Percentiles rank a stretch among this genome's conserved stretches.
Evolutionary conservation across 2,797 vertebrate genomes (phyloP).

Genomic region (Podarcis lilfordi): DNA sequence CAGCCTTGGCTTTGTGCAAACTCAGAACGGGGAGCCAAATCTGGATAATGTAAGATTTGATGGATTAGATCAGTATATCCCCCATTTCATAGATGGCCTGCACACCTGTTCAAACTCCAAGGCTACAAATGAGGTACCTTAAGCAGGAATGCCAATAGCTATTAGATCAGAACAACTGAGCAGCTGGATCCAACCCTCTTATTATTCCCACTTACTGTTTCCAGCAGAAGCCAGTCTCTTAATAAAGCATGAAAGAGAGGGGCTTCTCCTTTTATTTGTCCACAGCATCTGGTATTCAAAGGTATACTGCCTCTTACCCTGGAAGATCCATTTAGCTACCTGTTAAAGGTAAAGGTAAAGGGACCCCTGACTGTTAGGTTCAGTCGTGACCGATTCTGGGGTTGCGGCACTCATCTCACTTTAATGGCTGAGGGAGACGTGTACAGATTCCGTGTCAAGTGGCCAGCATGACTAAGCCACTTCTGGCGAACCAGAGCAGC

Average conservation of each 20-base stretch:
- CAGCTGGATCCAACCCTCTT: neutral
- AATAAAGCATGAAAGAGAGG: neutral
- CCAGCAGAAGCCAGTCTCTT: neutral
- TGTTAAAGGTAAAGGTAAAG: too few relatives aligned
- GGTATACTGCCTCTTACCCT: neutral
- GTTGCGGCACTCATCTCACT: too few relatives aligned
- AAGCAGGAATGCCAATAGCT: neutral
- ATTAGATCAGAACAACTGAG: neutral
- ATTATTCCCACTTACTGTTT: neutral
- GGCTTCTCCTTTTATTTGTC: neutral
- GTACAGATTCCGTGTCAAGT: too few relatives aligned
- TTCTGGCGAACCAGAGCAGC: too few relatives aligned
- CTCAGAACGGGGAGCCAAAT: constrained; percentile 8
- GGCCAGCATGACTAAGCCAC: too few relatives aligned
- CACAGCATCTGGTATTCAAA: neutral
- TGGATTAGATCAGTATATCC: neutral
- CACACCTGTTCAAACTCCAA: neutral
- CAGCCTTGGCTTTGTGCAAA: neutral
- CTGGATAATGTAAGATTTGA: constrained; percentile 33
- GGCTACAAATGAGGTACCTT: neutral
- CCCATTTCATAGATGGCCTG: too few relatives aligned
- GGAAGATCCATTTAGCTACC: neutral
- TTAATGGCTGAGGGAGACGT: too few relatives aligned
- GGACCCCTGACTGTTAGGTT: too few relatives aligned
- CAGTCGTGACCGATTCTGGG: too few relatives aligned